Evolutionary conservation across 1,140 invertebrate species (phyloP).

Genomic region (Agraylea sexmaculata): DNA sequence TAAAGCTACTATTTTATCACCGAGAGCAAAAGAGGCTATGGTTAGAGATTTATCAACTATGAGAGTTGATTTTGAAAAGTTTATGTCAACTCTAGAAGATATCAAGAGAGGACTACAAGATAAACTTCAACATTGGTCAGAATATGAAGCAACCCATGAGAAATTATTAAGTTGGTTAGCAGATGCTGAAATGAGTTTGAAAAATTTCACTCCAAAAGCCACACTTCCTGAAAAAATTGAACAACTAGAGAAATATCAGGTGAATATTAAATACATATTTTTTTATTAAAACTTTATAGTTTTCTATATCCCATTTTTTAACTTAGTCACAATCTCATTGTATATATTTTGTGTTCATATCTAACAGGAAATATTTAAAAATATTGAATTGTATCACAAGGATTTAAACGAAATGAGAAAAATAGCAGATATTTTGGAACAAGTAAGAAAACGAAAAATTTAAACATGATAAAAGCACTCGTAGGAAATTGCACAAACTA

Average conservation of each 20-base stretch:
- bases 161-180: constrained; percentile 69
- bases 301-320: constrained; percentile 11
- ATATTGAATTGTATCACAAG: constrained; percentile 56
- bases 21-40: constrained; percentile 67
- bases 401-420: constrained; percentile 61
- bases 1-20: constrained; percentile 52
- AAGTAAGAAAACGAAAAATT: constrained; percentile 54
- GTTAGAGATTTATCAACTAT: constrained; percentile 64
- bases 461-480: too few species aligned
- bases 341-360: constrained; percentile 20
- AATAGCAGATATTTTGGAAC: constrained; percentile 68
- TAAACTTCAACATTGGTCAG: constrained; percentile 78
- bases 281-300: constrained; percentile 6
- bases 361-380: constrained; percentile 62
- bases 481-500: too few species aligned
- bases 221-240: constrained; percentile 84
- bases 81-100: constrained; percentile 61
- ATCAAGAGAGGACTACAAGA: constrained; percentile 69
- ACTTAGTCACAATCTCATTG: neutral
- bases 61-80: constrained; percentile 70
- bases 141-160: constrained; percentile 80
- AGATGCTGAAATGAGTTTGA: constrained; percentile 76
- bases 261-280: constrained; percentile 31
- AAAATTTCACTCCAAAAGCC: constrained; percentile 74
- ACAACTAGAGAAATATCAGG: constrained; percentile 82